Evolutionary conservation across 53 echinoderm and acorn worm species (phyloP).

Genomic region (Astropecten irregularis): DNA sequence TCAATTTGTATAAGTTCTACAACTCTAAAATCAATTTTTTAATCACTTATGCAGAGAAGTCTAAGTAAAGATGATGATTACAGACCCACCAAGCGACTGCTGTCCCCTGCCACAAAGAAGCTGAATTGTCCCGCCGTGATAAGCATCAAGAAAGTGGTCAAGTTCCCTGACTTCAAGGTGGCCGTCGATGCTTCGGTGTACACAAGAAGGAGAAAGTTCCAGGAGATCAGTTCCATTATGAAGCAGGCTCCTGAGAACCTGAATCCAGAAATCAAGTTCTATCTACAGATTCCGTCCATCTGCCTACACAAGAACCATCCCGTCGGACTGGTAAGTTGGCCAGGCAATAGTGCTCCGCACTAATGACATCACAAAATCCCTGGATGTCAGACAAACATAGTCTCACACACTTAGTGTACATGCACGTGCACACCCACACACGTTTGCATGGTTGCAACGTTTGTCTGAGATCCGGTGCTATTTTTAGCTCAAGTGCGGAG

Average conservation of each 20-base stretch:
- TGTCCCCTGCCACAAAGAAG: slow-evolving; percentile 68
- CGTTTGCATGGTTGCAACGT: no score
- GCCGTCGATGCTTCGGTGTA: neutral
- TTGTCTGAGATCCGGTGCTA: no score
- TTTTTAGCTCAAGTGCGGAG: no score
- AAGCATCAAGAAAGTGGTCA: slow-evolving; percentile 70
- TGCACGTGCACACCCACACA: no score
- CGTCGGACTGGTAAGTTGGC: slow-evolving; percentile 26
- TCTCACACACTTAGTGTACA: no score
- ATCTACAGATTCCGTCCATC: slow-evolving; percentile 21
- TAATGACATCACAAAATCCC: no score
- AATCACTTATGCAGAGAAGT: neutral
- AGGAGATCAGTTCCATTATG: neutral
- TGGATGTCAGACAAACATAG: no score
- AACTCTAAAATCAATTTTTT: no score
- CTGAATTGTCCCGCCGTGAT: slow-evolving; percentile 78
- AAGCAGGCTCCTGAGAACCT: slow-evolving; percentile 16
- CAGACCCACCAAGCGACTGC: slow-evolving; percentile 40
- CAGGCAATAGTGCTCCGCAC: no score
- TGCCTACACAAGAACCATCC: slow-evolving; percentile 14
- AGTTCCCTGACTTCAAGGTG: slow-evolving; percentile 64
- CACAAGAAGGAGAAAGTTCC: slow-evolving; percentile 13
- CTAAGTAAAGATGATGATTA: slow-evolving; percentile 27
- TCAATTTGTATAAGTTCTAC: no score
- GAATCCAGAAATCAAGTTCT: slow-evolving; percentile 31